Conservation (phyloP, 2,113 vertebrate genomes). For the Anthoscopus minutus region DNA sequence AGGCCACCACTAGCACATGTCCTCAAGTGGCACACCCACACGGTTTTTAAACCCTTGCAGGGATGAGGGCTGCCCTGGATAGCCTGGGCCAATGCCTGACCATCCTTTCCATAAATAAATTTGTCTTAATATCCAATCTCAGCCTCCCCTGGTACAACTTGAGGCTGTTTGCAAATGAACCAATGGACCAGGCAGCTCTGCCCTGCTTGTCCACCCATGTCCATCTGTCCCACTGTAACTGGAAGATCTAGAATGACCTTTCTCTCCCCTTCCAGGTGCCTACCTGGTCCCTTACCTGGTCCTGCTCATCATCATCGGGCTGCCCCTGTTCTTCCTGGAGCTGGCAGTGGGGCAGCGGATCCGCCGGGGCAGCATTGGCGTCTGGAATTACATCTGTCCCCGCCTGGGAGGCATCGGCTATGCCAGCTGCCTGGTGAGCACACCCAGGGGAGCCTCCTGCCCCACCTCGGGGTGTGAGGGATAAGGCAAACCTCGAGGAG, state of each 20-base stretch:
- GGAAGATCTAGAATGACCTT: not conserved
- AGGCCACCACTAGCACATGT: not conserved
- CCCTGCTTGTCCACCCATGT: not conserved
- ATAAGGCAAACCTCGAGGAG: not conserved
- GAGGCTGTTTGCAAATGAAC: not conserved
- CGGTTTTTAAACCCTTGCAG: not conserved
- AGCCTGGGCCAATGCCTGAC: not conserved
- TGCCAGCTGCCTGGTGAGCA: slow-evolving; percentile 89
- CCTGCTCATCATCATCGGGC: slow-evolving; percentile 91
- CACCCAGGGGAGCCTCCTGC: rapidly evolving
- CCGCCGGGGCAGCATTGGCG: slow-evolving; percentile 91
- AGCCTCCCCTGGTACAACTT: not conserved
- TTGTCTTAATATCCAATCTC: not conserved
- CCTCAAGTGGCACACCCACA: not conserved
- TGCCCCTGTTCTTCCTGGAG: slow-evolving; percentile 97
- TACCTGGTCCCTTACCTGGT: slow-evolving; percentile 94
- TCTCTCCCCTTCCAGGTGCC: slow-evolving; percentile 75
- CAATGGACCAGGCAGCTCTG: rapidly evolving
- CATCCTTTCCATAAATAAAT: not conserved
- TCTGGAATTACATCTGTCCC: slow-evolving; percentile 96
- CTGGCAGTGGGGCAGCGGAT: slow-evolving; percentile 95
- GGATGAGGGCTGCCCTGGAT: not conserved
- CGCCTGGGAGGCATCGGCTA: slow-evolving; percentile 92
- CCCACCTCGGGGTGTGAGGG: rapidly evolving
- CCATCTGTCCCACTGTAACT: rapidly evolving